Evolutionary conservation across 92 coral and sea anemone genomes (phyloP).

Genomic region (Desmophyllum pertusum): DNA sequence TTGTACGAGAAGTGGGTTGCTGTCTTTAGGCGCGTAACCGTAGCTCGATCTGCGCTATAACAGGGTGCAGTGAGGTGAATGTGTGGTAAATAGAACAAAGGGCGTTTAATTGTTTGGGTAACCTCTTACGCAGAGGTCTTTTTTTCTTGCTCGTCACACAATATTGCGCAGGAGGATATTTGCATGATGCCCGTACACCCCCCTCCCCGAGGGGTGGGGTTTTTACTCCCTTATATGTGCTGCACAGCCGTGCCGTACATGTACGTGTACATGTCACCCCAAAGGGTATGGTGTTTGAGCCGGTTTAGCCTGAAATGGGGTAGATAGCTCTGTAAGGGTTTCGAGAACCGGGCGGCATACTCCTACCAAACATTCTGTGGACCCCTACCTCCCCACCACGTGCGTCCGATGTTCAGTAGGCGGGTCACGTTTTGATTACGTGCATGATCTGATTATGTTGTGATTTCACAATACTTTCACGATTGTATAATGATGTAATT

Average conservation of each 20-base stretch:
- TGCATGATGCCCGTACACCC: neutral
- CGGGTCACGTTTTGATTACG: neutral
- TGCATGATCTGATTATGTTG: neutral
- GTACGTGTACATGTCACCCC: neutral
- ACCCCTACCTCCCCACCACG: neutral
- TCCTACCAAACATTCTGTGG: neutral
- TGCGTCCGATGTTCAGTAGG: neutral
- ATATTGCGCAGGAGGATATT: neutral
- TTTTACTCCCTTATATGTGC: neutral
- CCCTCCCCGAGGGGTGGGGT: neutral
- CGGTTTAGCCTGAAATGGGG: neutral
- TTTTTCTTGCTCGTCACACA: neutral
- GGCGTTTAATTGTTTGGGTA: neutral
- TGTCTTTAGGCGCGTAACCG: neutral
- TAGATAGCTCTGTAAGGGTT: too few species aligned
- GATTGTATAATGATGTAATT: too few species aligned
- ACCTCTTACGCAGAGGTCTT: neutral
- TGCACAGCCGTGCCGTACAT: too few species aligned
- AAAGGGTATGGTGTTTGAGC: neutral
- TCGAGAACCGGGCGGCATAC: neutral
- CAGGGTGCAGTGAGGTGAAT: neutral
- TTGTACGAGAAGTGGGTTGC: neutral
- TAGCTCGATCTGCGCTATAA: too few species aligned
- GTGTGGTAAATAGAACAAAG: neutral
- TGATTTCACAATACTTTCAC: neutral